Percentiles rank a stretch among this genome's conserved stretches.
These are phyloP conservation scores for Raja brachyura DNA, from an alignment of 2,113 vertebrate genomes.

Conservation along the genomic window DNA sequence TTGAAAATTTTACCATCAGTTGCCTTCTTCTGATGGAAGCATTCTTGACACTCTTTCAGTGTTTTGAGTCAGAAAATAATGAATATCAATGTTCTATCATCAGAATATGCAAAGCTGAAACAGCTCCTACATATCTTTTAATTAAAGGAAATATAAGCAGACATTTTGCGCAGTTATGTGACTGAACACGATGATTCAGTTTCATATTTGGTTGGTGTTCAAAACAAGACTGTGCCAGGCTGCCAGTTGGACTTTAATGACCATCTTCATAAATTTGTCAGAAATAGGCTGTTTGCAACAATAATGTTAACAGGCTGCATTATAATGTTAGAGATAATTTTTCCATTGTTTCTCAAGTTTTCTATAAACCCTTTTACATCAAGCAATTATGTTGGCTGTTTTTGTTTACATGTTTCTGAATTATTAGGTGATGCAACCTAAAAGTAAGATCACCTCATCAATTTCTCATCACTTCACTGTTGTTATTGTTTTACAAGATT, in stretches of 20 bases:
- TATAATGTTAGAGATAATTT: neutral
- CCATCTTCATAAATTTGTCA: neutral
- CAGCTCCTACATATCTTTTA: constrained; percentile 84
- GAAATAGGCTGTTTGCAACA: neutral
- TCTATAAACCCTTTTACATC: neutral
- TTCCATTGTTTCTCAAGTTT: neutral
- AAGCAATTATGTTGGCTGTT: neutral
- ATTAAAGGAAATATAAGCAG: constrained; percentile 86
- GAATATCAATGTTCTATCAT: constrained; percentile 98
- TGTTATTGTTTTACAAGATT: neutral
- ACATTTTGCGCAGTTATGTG: constrained; percentile 79
- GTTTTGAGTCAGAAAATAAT: constrained; percentile 99
- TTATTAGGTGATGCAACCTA: neutral
- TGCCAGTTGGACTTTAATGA: neutral
- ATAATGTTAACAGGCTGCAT: constrained; percentile 1
- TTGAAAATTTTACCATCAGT: constrained; percentile 75
- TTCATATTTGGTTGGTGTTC: constrained; percentile 78
- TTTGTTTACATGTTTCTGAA: neutral
- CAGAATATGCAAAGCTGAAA: constrained; percentile 93
- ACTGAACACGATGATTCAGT: constrained; percentile 94
- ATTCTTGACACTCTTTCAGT: constrained; percentile 99
- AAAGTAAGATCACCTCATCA: neutral
- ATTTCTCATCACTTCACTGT: neutral
- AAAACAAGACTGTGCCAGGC: neutral
- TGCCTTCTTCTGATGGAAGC: constrained; percentile 84